phyloP scores from a whole-genome alignment of 1,140 invertebrate species.

The Drosophila biarmipes region DNA sequence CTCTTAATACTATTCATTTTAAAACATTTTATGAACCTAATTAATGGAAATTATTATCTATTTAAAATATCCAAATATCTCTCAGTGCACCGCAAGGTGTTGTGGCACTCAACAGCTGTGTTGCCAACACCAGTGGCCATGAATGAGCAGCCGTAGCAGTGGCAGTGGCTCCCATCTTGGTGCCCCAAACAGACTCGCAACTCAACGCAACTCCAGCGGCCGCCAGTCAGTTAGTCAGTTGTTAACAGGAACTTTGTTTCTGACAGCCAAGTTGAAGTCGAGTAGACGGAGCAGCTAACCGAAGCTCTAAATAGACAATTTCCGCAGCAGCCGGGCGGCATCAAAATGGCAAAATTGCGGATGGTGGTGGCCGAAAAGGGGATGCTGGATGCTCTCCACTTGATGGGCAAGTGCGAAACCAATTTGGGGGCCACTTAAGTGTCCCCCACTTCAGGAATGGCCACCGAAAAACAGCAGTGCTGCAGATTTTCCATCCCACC shows the following conservation, averaged over 20 bases:
- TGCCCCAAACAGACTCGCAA: neutral
- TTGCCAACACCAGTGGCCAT: constrained; percentile 49
- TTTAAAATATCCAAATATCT: neutral
- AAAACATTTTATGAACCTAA: too few relatives aligned
- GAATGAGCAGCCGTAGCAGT: constrained; percentile 38
- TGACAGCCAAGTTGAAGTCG: constrained; percentile 37
- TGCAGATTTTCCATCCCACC: constrained; percentile 10
- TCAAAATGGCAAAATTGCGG: constrained; percentile 14
- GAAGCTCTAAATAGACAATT: constrained; percentile 44
- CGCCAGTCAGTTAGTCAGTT: constrained; percentile 36
- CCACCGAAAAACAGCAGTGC: constrained; percentile 40
- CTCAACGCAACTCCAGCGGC: neutral
- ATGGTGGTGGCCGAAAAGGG: neutral
- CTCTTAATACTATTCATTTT: too few relatives aligned
- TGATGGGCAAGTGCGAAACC: constrained; percentile 75
- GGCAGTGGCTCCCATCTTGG: constrained; percentile 6
- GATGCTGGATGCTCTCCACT: constrained; percentile 36
- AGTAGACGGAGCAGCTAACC: constrained; percentile 13
- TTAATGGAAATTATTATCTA: too few relatives aligned
- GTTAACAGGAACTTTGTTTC: constrained; percentile 54
- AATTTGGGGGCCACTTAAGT: constrained; percentile 80
- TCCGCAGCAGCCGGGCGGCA: constrained; percentile 33
- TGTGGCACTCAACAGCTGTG: constrained; percentile 54
- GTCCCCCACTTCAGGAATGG: constrained; percentile 67
- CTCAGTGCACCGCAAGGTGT: constrained; percentile 7